Evolutionary conservation across 2,113 vertebrate genomes (phyloP).

Genomic region (Chaetodon trifascialis): DNA sequence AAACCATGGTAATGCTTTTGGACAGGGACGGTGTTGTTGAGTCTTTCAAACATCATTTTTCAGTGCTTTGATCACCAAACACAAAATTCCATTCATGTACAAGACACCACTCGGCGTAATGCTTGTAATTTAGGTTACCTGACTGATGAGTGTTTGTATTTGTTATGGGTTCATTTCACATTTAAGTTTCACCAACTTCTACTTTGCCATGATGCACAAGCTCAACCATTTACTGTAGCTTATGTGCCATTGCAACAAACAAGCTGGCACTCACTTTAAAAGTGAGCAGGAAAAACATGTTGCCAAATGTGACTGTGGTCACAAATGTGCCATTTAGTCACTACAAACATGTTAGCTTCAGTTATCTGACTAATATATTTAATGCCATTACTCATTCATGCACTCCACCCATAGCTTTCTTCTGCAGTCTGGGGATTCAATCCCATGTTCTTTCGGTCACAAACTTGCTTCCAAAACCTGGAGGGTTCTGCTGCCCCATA

Average conservation of each 20-base stretch:
- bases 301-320: not conserved
- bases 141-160: not conserved
- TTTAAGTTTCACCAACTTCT: not conserved
- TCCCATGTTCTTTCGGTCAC: conserved; percentile 30
- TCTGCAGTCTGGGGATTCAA: conserved; percentile 17
- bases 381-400: conserved; percentile 9
- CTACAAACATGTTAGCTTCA: conserved; percentile 7
- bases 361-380: not conserved
- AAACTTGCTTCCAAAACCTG: conserved; percentile 51
- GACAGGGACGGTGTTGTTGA: not conserved
- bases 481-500: conserved; percentile 36
- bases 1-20: not conserved
- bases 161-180: not conserved
- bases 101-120: no score
- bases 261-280: not conserved
- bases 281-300: conserved; percentile 3
- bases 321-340: not conserved
- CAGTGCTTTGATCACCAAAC: not conserved
- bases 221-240: not conserved
- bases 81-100: not conserved
- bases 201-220: not conserved
- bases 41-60: not conserved
- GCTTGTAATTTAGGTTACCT: no score
- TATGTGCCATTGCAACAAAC: not conserved
- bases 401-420: conserved; percentile 9